Evolutionary conservation across 2,888 invertebrate genomes (phyloP), one percentile per base, ranked within the genome.

Genomic region (Molanna angustata): DNA sequence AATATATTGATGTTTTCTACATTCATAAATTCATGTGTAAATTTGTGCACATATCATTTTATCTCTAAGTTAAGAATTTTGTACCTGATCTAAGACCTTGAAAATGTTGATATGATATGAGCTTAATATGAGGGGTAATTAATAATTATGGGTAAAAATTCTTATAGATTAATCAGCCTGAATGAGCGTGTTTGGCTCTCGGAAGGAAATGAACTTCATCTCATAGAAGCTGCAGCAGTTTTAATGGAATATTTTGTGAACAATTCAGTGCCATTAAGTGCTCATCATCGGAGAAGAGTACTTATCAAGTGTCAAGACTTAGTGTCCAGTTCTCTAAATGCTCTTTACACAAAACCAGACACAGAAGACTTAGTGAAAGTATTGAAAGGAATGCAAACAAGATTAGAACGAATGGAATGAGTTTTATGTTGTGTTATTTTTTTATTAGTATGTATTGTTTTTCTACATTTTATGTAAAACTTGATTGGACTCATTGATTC

Each of bases 111-210:
- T n/a, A n/a, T n/a, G n/a, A n/a, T n/a, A n/a, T n/a, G n/a, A n/a
- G n/a, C n/a, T n/a, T n/a, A n/a, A n/a, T n/a, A n/a, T n/a, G n/a
- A n/a, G n/a, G n/a, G n/a, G n/a, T n/a, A n/a, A n/a, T n/a, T n/a
- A n/a, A n/a, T n/a, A n/a, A n/a, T n/a, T n/a, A n/a, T n/a, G n/a
- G n/a, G n/a, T n/a, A n/a, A 27, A 27, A 7, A 11, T 44, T 44
- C 60, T 68, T 69, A 41, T 59, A 86, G 88, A 66, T 72, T 88
- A 78, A 85, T 85, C 66, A 85, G 87, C 60, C 84, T 85, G 66
- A 88, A 90, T 73, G 92, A 94, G 69, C 84, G 88, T 49, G 85
- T 87, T 62, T 95, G 94, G 94, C 81, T 88, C 54, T 84, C 85
- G 16, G 84, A 88, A 69, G 88, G 90, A 49, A 86, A 90, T 66